A percentile compares a stretch with the other conserved stretches of the same genome.
These are phyloP conservation scores for Ridgeia piscesae DNA, from an alignment of 1,140 invertebrate genomes.

Conservation along the genomic window DNA sequence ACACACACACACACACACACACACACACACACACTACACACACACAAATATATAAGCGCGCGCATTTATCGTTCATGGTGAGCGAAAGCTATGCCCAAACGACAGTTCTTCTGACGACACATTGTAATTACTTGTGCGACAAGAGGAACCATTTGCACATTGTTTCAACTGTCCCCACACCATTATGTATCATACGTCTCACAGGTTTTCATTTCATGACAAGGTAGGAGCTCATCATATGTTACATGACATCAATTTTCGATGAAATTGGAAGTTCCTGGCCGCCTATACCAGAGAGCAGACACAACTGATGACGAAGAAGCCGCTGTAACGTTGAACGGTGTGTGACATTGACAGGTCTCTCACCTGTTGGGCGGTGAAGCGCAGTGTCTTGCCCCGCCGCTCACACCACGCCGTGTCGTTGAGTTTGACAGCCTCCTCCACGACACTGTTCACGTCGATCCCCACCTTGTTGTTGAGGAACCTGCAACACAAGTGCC, in stretches of 20 bases:
- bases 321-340: too few relatives aligned
- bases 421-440: conserved; percentile 18
- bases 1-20: background rate
- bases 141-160: background rate
- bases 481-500: conserved; percentile 31
- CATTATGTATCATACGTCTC: too few relatives aligned
- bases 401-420: conserved; percentile 18
- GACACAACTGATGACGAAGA: too few relatives aligned
- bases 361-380: conserved; percentile 30
- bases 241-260: too few relatives aligned
- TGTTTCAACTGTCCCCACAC: background rate
- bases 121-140: background rate
- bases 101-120: background rate
- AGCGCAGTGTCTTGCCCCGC: conserved; percentile 29
- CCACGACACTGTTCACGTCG: conserved; percentile 41
- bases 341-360: too few relatives aligned
- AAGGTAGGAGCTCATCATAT: too few relatives aligned
- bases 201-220: too few relatives aligned
- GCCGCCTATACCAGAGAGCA: too few relatives aligned
- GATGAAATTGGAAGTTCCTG: too few relatives aligned
- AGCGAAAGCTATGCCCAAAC: background rate
- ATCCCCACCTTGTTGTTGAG: conserved; percentile 60
- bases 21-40: background rate
- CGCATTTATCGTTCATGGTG: background rate
- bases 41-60: too few relatives aligned